Evolutionary conservation across 1,140 invertebrate genomes (phyloP).

Genomic region (Eubasilissa regina): DNA sequence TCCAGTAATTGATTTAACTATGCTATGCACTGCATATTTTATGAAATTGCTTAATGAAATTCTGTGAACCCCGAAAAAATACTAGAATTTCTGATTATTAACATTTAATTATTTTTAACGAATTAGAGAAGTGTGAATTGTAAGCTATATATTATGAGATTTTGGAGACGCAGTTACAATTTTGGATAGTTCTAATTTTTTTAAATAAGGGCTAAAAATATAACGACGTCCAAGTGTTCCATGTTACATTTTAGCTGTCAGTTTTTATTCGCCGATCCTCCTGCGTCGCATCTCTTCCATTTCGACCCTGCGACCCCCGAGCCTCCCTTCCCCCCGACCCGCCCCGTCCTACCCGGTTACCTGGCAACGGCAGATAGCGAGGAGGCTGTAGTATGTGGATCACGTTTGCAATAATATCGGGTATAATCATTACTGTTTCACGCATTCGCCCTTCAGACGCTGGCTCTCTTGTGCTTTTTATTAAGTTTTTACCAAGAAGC

Average conservation of each 20-base stretch:
- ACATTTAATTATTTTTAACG: too few species aligned
- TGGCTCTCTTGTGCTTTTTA: slow-evolving; percentile 24
- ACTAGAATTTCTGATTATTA: too few species aligned
- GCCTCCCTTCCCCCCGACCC: background rate
- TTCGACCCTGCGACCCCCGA: slow-evolving; percentile 22
- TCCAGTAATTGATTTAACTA: too few species aligned
- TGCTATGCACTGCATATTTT: too few species aligned
- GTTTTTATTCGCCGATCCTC: slow-evolving; percentile 3
- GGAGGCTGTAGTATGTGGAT: slow-evolving; percentile 30
- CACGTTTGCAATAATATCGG: slow-evolving; percentile 47
- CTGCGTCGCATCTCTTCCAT: slow-evolving; percentile 2
- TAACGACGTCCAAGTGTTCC: background rate
- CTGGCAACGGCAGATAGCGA: slow-evolving; percentile 56
- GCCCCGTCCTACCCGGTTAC: slow-evolving; percentile 47
- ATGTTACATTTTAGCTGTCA: background rate
- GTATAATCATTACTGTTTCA: slow-evolving; percentile 47
- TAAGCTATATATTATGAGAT: too few species aligned
- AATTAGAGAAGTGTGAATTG: too few species aligned
- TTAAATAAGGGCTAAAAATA: too few species aligned
- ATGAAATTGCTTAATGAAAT: too few species aligned
- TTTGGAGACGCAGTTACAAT: too few species aligned
- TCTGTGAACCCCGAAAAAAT: too few species aligned
- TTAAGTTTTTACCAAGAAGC: slow-evolving; percentile 39
- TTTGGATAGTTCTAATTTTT: too few species aligned
- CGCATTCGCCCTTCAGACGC: slow-evolving; percentile 27